Evolutionary conservation across 1,140 invertebrate genomes (phyloP), one percentile per base, ranked within the genome.

Genomic region (Heterodera schachtii): DNA sequence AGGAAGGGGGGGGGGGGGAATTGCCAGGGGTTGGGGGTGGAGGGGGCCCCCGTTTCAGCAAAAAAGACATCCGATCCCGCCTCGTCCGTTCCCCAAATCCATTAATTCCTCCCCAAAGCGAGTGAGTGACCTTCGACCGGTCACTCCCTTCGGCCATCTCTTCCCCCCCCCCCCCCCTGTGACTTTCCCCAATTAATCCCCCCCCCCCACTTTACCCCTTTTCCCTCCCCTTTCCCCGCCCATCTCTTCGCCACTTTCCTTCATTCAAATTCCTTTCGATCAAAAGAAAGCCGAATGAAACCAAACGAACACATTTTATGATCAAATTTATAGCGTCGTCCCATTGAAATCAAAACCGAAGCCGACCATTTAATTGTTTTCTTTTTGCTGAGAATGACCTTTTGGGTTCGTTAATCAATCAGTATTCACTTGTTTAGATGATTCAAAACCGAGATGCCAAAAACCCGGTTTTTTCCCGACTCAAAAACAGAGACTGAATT

Each of bases 131-230:
- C 67, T 7, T n/a, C 6, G 67, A 70, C 67, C 67, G 67, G 67
- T 70, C 67, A 70, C 67, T 70, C 19, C 67, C 67, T 43, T 19
- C 67, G n/a, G n/a, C 67, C n/a, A 9, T 71, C 21, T 1, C 8
- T n/a, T 46, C 8, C 19, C 11, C 21, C 8, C 69, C 19, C 31
- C 44, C 69, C 19, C 69, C 57, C 16, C 11, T 46, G 8, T 70
- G 67, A 21, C 67, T 70, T 70, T 70, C 67, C 67, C 67, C 67
- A 70, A 70, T 70, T 70, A 70, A 70, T 70, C 67, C 67, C n/a
- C 6, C 41, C n/a, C 67, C 41, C 67, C 6, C 67, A 8, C 41
- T 19, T 21, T 2, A 7, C 31, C 31, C 31, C 31, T 31, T 31
- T 31, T 31, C 31, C 31, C 31, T 31, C 31, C 31, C 31, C 31